phyloP scores from a whole-genome alignment of 1,140 invertebrate genomes.

The Cydia splendana region DNA sequence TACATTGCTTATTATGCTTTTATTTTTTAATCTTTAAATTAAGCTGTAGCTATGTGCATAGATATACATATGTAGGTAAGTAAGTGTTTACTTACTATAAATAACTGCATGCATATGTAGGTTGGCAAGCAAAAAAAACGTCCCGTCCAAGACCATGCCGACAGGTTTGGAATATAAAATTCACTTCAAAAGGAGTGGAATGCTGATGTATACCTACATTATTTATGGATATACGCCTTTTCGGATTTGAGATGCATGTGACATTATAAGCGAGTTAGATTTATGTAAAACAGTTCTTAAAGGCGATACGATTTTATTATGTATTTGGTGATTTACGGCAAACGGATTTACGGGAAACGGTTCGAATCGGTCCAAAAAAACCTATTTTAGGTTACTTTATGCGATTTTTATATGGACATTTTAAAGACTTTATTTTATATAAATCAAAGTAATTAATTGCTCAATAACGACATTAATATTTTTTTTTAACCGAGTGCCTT shows the following conservation, averaged over 20 bases:
- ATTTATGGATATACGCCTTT: constrained; percentile 19
- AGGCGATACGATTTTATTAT: background rate
- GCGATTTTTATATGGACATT: too few species aligned
- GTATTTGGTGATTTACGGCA: background rate
- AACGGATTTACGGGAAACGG: too few species aligned
- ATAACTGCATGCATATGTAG: constrained; percentile 1
- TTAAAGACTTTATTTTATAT: too few species aligned
- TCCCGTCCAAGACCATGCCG: background rate
- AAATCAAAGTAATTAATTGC: too few species aligned
- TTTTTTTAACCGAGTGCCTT: too few species aligned
- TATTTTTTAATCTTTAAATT: too few species aligned
- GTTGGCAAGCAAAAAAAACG: constrained; percentile 23
- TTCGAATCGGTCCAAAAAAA: too few species aligned
- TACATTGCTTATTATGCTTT: too few species aligned
- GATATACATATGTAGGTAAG: background rate
- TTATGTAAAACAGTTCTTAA: background rate
- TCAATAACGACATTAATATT: too few species aligned
- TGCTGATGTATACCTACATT: constrained; percentile 23
- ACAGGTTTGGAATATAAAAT: constrained; percentile 32
- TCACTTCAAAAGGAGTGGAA: constrained; percentile 14
- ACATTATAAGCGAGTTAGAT: constrained; percentile 10
- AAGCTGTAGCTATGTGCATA: too few species aligned
- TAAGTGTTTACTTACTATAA: background rate
- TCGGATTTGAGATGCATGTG: constrained; percentile 12
- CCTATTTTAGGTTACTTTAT: too few species aligned